Evolutionary conservation across 1,140 invertebrate species (phyloP), one percentile per base, ranked within the genome.

Genomic region (Drosophila sulfurigaster): DNA sequence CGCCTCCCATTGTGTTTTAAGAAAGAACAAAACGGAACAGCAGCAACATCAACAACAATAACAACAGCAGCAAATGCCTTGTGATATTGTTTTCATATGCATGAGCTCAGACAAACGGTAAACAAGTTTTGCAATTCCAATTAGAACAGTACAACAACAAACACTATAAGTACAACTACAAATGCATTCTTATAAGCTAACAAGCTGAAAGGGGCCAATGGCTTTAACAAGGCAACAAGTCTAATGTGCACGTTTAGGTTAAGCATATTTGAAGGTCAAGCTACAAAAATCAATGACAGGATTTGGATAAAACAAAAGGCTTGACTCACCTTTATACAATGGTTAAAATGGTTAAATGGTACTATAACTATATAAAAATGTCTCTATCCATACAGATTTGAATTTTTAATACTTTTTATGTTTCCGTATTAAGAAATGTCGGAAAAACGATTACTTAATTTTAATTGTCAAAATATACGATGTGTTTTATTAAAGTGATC

Each of bases 121-220:
- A 70, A 71, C 59, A 70, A 60, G 49, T 75, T 71, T 75, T 64
- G 38, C 52, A 75, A 71, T 70, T 75, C 67, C 52, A 71, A 71
- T 75, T 65, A 75, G 67, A 63, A 51, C 54, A 49, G 5, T 10
- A 25, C 20, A 25, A 25, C 20, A 25, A 25, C 20, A 25, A 41
- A 10, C 15, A 38, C 32, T 32, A 48, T 52, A 71, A 56, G 41
- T 56, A 57, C 58, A 46, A 69, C 41, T 15, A 57, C 20, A 57
- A 38, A 16, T 43, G 28, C 15, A 1, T 43, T 43, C n/a, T 43
- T 43, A 43, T 13, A 43, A 13, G n/a, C 41, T 43, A 43, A 38
- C 6, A 38, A 10, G 35, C 35, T 11, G 41, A 43, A 43, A 43
- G 41, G 41, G n/a, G 41, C 41, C 35, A 38, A 38, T 38, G 35